Base-by-base conservation (phyloP, 2,888 invertebrate genomes). In the Ganaspis brasiliensis region DNA sequence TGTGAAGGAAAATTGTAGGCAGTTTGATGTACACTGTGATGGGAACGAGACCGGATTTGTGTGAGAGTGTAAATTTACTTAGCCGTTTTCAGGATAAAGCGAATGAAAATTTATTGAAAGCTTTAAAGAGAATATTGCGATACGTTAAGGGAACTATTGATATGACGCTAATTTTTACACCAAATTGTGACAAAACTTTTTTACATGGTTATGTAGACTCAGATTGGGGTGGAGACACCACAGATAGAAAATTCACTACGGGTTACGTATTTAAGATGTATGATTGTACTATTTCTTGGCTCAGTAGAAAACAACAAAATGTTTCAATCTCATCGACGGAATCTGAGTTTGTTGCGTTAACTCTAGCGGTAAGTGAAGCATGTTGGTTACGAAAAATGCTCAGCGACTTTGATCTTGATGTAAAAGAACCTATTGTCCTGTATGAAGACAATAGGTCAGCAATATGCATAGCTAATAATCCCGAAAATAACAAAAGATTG, bases 91-190 rank as follows among this genome's bases (percentile, higher is more conserved):
- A 56, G 14, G 10, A 16, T 56, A 16, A 16, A 56, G 14, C 14
- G 2, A 16, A 16, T 16, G 61, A 81, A 75, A 57, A 73, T 9
- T 74, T 83, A 24, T 84, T 79, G 74, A 73, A 73, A 40, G 81
- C 78, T 52, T 63, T 84, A 9, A 83, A 84, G 75, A 74, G 79
- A 79, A 78, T 85, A n/a, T 52, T 85, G 16, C 70, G 84, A 56
- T 84, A 86, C 72, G 57, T 86, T 14, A 79, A 81, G 56, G 77
- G 75, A 21, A 84, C 84, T 37, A 56, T 79, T 40, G 70, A 82
- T 79, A 76, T 77, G 14, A 73, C 72, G 56, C 73, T 83, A 35
- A 40, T 37, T 21, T 81, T 67, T 78, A 26, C n/a, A 56, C 76
- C 74, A 26, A 35, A 75, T 45, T 19, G 76, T 24, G 71, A 71